These are phyloP conservation scores for Pseudochaenichthys georgianus DNA, from an alignment of 2,797 vertebrate genomes.

Conservation along the genomic window DNA sequence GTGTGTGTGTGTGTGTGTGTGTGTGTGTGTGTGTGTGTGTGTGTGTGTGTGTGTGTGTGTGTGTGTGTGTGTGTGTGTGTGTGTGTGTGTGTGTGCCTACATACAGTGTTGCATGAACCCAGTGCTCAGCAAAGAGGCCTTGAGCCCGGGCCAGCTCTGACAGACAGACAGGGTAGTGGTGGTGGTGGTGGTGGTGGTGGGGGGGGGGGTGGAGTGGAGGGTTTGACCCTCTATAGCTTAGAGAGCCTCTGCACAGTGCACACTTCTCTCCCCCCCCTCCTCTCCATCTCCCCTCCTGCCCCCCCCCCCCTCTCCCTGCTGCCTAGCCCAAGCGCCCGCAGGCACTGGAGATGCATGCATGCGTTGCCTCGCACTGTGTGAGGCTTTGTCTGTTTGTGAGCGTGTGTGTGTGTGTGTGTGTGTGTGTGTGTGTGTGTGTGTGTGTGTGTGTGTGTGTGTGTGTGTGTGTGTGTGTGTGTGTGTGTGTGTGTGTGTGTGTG, in stretches of 20 bases:
- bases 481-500: constrained; percentile 48
- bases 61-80: not conserved
- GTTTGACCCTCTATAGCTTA: constrained; percentile 76
- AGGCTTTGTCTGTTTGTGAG: constrained; percentile 80
- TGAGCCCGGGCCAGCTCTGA: constrained; percentile 67
- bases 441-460: constrained; percentile 52
- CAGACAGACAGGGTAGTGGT: constrained; percentile 47
- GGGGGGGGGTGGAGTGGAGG: constrained; percentile 50
- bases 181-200: constrained; percentile 58
- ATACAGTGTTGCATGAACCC: constrained; percentile 35
- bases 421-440: no score
- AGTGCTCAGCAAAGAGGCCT: constrained; percentile 57
- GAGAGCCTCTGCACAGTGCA: constrained; percentile 68
- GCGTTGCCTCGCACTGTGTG: constrained; percentile 77
- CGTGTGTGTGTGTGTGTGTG: constrained; percentile 44
- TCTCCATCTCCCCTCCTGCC: constrained; percentile 41
- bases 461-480: constrained; percentile 50
- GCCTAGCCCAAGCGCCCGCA: constrained; percentile 76
- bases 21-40: constrained; percentile 19
- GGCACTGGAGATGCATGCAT: constrained; percentile 81
- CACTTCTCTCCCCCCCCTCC: constrained; percentile 27
- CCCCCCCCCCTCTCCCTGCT: constrained; percentile 66
- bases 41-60: no score
- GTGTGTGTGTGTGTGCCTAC: constrained; percentile 22
- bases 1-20: no score